phyloP scores from a whole-genome alignment of 1,140 invertebrate genomes.

The Tetragonula clypearis region DNA sequence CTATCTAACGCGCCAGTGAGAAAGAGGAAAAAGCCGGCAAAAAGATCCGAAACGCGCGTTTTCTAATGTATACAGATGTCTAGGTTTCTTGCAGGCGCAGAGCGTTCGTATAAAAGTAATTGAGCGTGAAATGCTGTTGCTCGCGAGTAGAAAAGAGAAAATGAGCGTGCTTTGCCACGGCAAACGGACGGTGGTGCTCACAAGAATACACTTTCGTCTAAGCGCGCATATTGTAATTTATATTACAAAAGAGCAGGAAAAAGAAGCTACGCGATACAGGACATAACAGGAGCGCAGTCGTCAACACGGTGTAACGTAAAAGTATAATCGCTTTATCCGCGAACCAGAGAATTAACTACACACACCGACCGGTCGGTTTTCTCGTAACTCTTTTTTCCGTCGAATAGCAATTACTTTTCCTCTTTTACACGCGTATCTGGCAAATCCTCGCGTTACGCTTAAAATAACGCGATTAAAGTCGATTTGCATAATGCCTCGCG shows the following conservation, averaged over 20 bases:
- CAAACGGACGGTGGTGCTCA: slow-evolving; percentile 20
- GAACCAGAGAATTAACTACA: slow-evolving; percentile 14
- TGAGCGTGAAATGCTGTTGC: slow-evolving; percentile 54
- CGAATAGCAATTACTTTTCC: slow-evolving; percentile 40
- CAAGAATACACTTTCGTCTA: neutral
- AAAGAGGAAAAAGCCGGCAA: neutral
- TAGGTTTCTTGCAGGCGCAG: neutral
- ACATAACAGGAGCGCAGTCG: neutral
- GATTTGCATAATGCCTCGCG: slow-evolving; percentile 60
- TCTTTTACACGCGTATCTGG: slow-evolving; percentile 15
- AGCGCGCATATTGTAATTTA: slow-evolving; percentile 16
- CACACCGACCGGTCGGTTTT: neutral
- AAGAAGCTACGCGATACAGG: neutral
- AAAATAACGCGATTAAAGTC: slow-evolving; percentile 57
- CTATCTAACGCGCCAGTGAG: neutral
- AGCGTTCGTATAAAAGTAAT: neutral
- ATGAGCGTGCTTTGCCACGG: slow-evolving; percentile 40
- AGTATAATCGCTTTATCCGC: slow-evolving; percentile 37
- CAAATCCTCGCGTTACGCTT: slow-evolving; percentile 40
- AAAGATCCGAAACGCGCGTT: neutral
- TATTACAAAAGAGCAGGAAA: neutral
- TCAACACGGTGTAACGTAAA: slow-evolving; percentile 27
- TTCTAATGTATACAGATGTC: neutral
- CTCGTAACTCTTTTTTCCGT: neutral
- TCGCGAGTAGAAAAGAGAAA: slow-evolving; percentile 36